These are phyloP conservation scores for Serranus cabrilla DNA, from an alignment of 2,797 vertebrate species.

Conservation along the genomic window DNA sequence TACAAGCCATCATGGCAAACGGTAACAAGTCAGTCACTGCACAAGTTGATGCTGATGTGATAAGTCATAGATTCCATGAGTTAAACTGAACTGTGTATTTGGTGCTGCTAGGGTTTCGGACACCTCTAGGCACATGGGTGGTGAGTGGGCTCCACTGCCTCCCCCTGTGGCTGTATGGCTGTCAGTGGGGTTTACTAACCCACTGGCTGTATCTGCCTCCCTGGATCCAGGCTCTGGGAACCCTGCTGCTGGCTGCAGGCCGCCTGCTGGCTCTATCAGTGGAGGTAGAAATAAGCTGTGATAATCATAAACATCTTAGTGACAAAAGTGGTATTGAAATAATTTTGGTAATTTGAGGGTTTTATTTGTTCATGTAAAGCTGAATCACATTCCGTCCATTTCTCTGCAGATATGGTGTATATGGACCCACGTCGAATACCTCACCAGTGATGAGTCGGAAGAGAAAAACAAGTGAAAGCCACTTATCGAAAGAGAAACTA, in stretches of 20 bases:
- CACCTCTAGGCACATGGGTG: slow-evolving; percentile 74
- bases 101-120: slow-evolving; percentile 68
- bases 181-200: slow-evolving; percentile 43
- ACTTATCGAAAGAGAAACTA: too few species aligned
- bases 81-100: neutral
- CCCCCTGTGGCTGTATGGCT: slow-evolving; percentile 79
- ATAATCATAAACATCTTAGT: neutral
- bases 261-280: slow-evolving; percentile 74
- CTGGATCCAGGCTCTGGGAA: slow-evolving; percentile 64
- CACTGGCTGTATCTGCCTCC: slow-evolving; percentile 44
- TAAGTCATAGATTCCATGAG: neutral
- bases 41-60: neutral
- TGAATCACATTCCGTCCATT: neutral
- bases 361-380: too few species aligned
- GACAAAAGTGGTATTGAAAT: neutral
- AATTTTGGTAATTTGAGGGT: too few species aligned
- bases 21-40: slow-evolving; percentile 54
- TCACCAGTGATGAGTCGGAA: slow-evolving; percentile 57
- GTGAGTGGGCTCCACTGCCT: slow-evolving; percentile 79
- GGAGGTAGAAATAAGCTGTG: slow-evolving; percentile 67
- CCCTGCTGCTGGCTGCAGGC: slow-evolving; percentile 68
- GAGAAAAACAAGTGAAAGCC: slow-evolving; percentile 49
- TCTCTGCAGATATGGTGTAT: slow-evolving; percentile 79
- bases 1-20: slow-evolving; percentile 79
- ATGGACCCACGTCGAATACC: slow-evolving; percentile 73